Evolutionary conservation across 2,888 invertebrate genomes (phyloP).

Genomic region (Coremacera marginata): DNA sequence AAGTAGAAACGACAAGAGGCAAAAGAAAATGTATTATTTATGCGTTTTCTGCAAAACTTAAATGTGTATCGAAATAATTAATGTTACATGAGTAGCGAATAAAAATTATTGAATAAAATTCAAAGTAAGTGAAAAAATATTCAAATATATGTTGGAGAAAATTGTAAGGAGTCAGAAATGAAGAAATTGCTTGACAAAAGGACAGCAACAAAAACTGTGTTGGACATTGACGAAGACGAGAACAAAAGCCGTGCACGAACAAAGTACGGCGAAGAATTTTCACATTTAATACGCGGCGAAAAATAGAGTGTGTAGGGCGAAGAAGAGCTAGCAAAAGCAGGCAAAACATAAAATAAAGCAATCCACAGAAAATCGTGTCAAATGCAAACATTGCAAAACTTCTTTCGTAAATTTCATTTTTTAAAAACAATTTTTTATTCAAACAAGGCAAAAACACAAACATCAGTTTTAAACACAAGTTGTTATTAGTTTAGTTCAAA

Average conservation of each 20-base stretch:
- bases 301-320: neutral
- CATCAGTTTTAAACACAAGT: neutral
- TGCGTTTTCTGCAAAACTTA: neutral
- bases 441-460: neutral
- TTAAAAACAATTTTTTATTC: neutral
- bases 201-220: neutral
- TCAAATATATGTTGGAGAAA: no score
- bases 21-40: neutral
- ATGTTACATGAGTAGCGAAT: neutral
- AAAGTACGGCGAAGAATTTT: neutral
- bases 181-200: neutral
- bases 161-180: neutral
- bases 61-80: neutral
- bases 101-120: neutral
- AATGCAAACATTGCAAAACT: slow-evolving; percentile 56
- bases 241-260: neutral
- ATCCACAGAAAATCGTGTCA: slow-evolving; percentile 50
- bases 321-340: slow-evolving; percentile 9
- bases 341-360: slow-evolving; percentile 15
- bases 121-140: neutral
- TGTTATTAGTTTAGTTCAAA: neutral
- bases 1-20: neutral
- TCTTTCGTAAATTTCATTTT: slow-evolving; percentile 36
- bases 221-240: neutral
- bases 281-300: slow-evolving; percentile 4